A percentile compares a stretch with the other conserved stretches of the same genome.
phyloP scores from a whole-genome alignment of 2,888 invertebrate species.

The Ceriagrion tenellum region DNA sequence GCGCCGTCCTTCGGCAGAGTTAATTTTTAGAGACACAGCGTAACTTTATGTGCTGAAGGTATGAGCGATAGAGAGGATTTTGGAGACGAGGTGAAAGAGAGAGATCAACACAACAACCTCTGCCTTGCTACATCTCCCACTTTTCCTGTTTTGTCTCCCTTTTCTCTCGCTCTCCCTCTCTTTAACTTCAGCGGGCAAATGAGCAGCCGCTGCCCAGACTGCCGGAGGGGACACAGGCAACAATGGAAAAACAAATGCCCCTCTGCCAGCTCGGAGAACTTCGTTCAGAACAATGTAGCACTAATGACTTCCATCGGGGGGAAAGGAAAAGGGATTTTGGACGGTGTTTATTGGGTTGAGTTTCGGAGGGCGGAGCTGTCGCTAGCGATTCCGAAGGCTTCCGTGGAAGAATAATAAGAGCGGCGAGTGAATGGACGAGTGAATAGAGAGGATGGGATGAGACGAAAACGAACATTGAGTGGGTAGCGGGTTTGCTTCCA shows the following conservation, averaged over 20 bases:
- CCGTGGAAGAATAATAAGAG: constrained; percentile 47
- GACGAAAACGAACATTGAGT: not conserved
- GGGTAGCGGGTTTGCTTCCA: not conserved
- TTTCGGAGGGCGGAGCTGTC: constrained; percentile 42
- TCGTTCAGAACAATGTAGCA: constrained; percentile 52
- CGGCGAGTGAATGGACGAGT: not conserved
- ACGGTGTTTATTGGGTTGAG: constrained; percentile 20
- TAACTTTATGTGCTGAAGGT: not conserved
- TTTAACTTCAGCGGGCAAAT: constrained; percentile 48
- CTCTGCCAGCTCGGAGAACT: not conserved
- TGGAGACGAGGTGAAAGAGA: not conserved
- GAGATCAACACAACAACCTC: not conserved
- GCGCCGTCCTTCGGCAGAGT: not conserved
- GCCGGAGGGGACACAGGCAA: constrained; percentile 40
- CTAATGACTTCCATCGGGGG: constrained; percentile 64
- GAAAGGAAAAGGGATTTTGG: not conserved
- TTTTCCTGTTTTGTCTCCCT: not conserved
- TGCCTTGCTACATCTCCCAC: not conserved
- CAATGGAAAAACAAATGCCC: constrained; percentile 59
- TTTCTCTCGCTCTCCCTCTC: not conserved
- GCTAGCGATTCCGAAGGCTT: constrained; percentile 41
- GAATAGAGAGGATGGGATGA: constrained; percentile 13
- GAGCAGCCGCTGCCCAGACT: constrained; percentile 48
- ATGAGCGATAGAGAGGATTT: not conserved
- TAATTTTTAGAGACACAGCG: not conserved